Evolutionary conservation across 23 tunicate genomes (phyloP).

Genomic region (Styela clava): DNA sequence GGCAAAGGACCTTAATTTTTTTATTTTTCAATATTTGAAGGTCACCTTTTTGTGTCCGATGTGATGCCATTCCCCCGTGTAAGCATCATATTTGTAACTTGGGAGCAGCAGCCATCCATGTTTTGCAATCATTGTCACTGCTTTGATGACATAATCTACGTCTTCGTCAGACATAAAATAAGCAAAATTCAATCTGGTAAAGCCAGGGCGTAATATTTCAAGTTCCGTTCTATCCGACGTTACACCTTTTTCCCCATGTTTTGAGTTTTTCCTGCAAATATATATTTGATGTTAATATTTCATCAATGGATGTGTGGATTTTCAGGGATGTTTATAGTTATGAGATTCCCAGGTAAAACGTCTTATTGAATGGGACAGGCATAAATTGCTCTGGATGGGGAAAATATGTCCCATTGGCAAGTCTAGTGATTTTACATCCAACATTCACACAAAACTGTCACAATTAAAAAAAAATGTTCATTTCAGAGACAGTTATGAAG

Average conservation of each 20-base stretch:
- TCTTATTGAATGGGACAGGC: no score
- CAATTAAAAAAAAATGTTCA: no score
- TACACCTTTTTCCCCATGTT: background rate
- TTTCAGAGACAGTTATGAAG: no score
- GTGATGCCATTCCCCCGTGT: slow-evolving; percentile 91
- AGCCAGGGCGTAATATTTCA: slow-evolving; percentile 90
- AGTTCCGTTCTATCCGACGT: slow-evolving; percentile 20
- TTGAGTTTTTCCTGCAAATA: background rate
- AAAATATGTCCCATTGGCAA: no score
- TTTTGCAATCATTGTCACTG: slow-evolving; percentile 76
- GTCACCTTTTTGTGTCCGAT: slow-evolving; percentile 4
- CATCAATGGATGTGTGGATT: no score
- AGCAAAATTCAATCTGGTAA: slow-evolving; percentile 65
- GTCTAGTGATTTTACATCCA: no score
- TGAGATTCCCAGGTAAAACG: no score
- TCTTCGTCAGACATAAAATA: slow-evolving; percentile 55
- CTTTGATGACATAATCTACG: slow-evolving; percentile 45
- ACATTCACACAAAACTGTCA: no score
- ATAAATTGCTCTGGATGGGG: no score
- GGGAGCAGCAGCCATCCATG: slow-evolving; percentile 78
- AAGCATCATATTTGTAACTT: slow-evolving; percentile 77
- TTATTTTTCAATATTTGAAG: slow-evolving; percentile 37
- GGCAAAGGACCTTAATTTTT: no score
- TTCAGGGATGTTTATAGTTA: no score
- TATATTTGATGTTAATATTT: background rate